A percentile compares a stretch with the other conserved stretches of the same genome.
Conservation (phyloP, 64 coral and sea anemone genomes). For the Platygyra sinensis region DNA sequence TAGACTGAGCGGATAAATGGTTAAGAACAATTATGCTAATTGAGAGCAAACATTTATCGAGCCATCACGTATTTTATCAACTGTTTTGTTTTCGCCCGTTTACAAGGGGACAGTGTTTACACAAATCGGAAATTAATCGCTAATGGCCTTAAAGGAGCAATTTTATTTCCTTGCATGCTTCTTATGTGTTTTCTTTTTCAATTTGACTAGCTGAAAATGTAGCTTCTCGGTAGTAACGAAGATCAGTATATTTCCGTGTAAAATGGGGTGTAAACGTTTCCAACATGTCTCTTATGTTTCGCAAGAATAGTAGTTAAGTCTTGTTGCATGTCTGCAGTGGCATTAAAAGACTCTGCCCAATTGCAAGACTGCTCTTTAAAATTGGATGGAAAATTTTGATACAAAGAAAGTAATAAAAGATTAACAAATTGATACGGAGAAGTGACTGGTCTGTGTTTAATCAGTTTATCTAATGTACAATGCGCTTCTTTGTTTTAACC, state of each 20-base stretch:
- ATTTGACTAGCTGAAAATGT: neutral
- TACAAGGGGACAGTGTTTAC: neutral
- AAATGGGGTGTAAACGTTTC: no score
- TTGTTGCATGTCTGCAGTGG: neutral
- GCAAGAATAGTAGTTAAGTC: no score
- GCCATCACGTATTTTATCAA: neutral
- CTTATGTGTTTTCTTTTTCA: no score
- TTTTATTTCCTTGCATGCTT: neutral
- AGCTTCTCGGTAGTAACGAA: no score
- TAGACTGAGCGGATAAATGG: neutral
- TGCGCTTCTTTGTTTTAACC: neutral
- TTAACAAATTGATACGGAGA: neutral
- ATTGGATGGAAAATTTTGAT: neutral
- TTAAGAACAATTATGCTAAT: slow-evolving; percentile 2
- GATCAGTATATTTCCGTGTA: no score
- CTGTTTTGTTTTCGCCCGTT: neutral
- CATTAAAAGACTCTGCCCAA: neutral
- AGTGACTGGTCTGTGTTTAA: neutral
- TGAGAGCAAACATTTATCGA: neutral
- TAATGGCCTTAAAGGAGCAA: neutral
- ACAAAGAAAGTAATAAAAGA: neutral
- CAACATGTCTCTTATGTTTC: no score
- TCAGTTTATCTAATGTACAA: neutral
- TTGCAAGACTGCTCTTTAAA: neutral
- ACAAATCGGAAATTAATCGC: slow-evolving; percentile 13